These are phyloP conservation scores for Sebastiscus albofasciatus DNA, from an alignment of 2,797 vertebrate genomes.

Conservation along the genomic window DNA sequence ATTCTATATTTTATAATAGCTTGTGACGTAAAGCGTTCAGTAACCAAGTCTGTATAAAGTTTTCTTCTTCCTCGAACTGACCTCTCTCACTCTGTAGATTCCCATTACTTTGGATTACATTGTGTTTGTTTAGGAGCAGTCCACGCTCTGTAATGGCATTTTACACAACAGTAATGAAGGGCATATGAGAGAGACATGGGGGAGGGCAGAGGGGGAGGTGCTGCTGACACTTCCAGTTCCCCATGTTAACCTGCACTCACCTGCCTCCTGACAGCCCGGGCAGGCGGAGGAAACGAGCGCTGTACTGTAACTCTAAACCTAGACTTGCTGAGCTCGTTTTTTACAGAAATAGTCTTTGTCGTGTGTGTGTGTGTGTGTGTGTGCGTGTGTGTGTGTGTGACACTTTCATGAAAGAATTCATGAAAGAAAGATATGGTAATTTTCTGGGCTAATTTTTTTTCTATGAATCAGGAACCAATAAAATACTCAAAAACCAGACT, in stretches of 20 bases:
- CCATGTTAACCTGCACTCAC: slow-evolving; percentile 74
- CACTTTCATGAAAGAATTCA: too few relatives aligned
- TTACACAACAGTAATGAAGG: slow-evolving; percentile 53
- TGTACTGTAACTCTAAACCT: slow-evolving; percentile 69
- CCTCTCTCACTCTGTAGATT: neutral
- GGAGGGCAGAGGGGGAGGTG: slow-evolving; percentile 6
- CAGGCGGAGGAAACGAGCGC: slow-evolving; percentile 59
- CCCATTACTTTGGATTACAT: neutral
- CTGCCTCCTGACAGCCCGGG: slow-evolving; percentile 64
- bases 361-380: neutral
- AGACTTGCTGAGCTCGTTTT: slow-evolving; percentile 71
- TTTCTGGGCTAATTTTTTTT: too few relatives aligned
- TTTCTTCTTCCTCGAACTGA: neutral
- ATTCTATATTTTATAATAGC: neutral
- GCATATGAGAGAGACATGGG: slow-evolving; percentile 27
- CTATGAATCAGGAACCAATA: neutral
- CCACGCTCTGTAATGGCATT: slow-evolving; percentile 17
- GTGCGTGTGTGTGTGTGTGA: neutral
- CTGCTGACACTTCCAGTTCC: slow-evolving; percentile 72
- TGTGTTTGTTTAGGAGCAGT: slow-evolving; percentile 8
- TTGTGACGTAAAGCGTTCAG: neutral
- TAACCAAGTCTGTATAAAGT: neutral
- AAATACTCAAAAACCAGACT: neutral
- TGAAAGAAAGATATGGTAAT: too few relatives aligned
- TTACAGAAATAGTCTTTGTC: slow-evolving; percentile 60